phyloP scores from a whole-genome alignment of 2,888 invertebrate species.

The Periphyllus acericola region DNA sequence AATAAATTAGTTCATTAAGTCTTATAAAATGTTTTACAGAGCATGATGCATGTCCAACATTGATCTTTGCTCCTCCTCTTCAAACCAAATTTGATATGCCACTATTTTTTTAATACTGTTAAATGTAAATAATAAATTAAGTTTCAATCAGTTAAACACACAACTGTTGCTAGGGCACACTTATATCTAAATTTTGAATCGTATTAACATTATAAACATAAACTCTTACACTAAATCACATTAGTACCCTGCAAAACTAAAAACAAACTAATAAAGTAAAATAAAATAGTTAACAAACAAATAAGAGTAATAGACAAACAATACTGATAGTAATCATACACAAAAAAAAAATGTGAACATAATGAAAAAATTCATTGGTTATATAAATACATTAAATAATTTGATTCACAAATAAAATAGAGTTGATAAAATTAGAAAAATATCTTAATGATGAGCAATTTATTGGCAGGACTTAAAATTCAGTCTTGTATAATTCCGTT shows the following conservation, averaged over 20 bases:
- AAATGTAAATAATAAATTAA: not conserved
- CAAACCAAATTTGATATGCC: not conserved
- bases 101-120: constrained; percentile 24
- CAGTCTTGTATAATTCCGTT: constrained; percentile 56
- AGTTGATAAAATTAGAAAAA: constrained; percentile 39
- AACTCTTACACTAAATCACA: constrained; percentile 59
- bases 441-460: constrained; percentile 52
- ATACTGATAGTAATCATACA: constrained; percentile 42
- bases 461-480: constrained; percentile 57
- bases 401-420: not conserved
- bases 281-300: constrained; percentile 51
- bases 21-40: too few relatives aligned
- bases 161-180: not conserved
- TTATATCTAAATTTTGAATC: constrained; percentile 38
- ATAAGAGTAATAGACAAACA: constrained; percentile 24
- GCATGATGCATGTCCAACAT: not conserved
- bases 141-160: constrained; percentile 5
- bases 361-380: not conserved
- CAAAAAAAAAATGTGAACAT: constrained; percentile 12
- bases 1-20: not conserved
- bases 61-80: not conserved
- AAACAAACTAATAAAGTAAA: constrained; percentile 17
- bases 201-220: constrained; percentile 20
- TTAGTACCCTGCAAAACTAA: constrained; percentile 52
- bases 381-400: not conserved